Conservation (phyloP, 1,140 invertebrate species). For the Zeugodacus cucurbitae region DNA sequence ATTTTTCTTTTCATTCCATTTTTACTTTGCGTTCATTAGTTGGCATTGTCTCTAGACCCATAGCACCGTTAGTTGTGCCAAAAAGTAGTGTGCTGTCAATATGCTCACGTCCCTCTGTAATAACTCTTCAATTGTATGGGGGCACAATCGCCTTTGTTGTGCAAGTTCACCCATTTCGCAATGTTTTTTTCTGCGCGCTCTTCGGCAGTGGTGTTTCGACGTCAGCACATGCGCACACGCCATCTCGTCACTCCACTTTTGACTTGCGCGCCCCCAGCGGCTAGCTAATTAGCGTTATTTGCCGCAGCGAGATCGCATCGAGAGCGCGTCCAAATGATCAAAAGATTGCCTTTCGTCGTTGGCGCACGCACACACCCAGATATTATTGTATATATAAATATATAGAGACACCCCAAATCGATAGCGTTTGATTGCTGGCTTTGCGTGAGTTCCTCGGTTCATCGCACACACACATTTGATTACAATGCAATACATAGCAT, state of each 20-base stretch:
- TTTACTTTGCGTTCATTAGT: neutral
- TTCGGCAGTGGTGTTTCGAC: neutral
- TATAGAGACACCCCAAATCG: neutral
- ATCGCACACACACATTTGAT: neutral
- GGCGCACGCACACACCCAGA: neutral
- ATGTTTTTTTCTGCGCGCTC: neutral
- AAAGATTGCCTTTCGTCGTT: neutral
- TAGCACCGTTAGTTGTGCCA: slow-evolving; percentile 10
- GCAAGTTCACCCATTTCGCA: neutral
- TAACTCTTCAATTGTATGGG: neutral
- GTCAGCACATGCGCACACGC: neutral
- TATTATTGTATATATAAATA: no score
- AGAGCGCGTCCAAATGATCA: neutral
- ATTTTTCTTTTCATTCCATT: neutral
- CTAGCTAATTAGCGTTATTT: slow-evolving; percentile 16
- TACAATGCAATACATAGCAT: neutral
- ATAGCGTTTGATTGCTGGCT: neutral
- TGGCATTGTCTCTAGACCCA: neutral
- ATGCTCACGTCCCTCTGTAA: neutral
- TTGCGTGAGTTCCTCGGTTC: neutral
- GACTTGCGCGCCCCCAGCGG: neutral
- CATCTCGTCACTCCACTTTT: no score
- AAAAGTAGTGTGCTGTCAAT: neutral
- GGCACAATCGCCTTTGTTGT: neutral
- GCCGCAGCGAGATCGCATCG: slow-evolving; percentile 14